Conservation (phyloP, 2,113 vertebrate genomes). For the Pseudorhombus dupliciocellatus region DNA sequence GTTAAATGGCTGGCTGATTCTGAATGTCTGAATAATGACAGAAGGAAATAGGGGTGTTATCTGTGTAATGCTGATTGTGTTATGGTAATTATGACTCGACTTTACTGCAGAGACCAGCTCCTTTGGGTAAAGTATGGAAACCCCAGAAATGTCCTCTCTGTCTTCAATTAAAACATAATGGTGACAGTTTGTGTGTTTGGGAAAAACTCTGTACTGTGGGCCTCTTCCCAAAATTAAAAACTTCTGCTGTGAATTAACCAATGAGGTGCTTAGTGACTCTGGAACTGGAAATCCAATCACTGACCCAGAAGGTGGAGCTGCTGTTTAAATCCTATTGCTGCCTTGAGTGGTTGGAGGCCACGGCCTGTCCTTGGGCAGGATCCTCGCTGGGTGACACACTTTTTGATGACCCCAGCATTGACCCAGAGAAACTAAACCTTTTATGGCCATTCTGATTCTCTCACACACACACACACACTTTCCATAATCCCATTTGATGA, state of each 20-base stretch:
- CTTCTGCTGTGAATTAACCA: slow-evolving; percentile 50
- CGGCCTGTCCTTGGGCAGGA: slow-evolving; percentile 73
- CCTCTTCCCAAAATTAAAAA: slow-evolving; percentile 28
- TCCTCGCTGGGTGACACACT: slow-evolving; percentile 49
- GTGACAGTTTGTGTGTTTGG: slow-evolving; percentile 5
- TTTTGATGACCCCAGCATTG: slow-evolving; percentile 59
- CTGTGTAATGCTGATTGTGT: slow-evolving; percentile 63
- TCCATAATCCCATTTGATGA: slow-evolving; percentile 80
- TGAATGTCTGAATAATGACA: slow-evolving; percentile 51
- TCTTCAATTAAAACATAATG: slow-evolving; percentile 45
- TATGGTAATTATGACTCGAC: slow-evolving; percentile 62
- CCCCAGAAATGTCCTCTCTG: slow-evolving; percentile 27
- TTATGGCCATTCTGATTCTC: slow-evolving; percentile 59
- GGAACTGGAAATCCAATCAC: slow-evolving; percentile 67
- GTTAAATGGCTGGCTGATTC: slow-evolving; percentile 64
- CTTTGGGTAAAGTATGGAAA: slow-evolving; percentile 39
- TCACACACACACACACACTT: slow-evolving; percentile 13
- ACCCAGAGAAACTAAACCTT: slow-evolving; percentile 77
- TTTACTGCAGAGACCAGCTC: slow-evolving; percentile 48
- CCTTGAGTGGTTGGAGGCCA: slow-evolving; percentile 56
- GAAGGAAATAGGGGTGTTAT: slow-evolving; percentile 62
- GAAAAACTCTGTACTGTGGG: slow-evolving; percentile 15
- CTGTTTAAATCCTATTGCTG: slow-evolving; percentile 74
- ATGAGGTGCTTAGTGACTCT: slow-evolving; percentile 32
- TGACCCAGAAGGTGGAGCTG: slow-evolving; percentile 31